phyloP scores from a whole-genome alignment of 2,797 vertebrate species.

The Alca torda region DNA sequence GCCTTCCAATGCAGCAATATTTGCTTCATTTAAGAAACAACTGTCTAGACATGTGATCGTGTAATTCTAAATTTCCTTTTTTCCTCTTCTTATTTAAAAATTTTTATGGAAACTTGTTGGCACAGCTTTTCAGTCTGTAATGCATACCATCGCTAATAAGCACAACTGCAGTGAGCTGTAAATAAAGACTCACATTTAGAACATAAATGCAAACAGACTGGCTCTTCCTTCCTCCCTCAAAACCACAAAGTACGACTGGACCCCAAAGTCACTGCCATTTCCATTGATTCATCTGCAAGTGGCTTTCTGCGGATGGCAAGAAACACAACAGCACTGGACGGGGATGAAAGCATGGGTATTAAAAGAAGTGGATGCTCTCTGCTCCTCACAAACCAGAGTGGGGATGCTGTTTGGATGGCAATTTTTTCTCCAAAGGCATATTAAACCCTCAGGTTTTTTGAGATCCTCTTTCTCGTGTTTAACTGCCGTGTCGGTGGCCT shows the following conservation, averaged over 20 bases:
- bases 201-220: background rate
- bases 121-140: background rate
- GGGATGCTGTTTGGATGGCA: background rate
- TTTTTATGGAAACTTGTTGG: background rate
- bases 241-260: background rate
- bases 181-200: background rate
- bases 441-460: background rate
- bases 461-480: background rate
- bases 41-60: background rate
- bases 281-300: background rate
- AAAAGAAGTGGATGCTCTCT: background rate
- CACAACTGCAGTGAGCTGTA: background rate
- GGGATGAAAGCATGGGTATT: background rate
- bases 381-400: accelerated
- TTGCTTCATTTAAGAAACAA: background rate
- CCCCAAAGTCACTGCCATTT: background rate
- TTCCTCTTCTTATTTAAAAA: background rate
- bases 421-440: background rate
- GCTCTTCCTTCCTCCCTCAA: background rate
- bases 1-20: background rate
- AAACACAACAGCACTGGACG: background rate
- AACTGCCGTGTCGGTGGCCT: background rate
- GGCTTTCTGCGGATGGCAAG: background rate
- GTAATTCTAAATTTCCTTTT: background rate
- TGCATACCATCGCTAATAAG: background rate